These are phyloP conservation scores for Nephrotoma appendiculata DNA, from an alignment of 2,888 invertebrate genomes.

Conservation along the genomic window DNA sequence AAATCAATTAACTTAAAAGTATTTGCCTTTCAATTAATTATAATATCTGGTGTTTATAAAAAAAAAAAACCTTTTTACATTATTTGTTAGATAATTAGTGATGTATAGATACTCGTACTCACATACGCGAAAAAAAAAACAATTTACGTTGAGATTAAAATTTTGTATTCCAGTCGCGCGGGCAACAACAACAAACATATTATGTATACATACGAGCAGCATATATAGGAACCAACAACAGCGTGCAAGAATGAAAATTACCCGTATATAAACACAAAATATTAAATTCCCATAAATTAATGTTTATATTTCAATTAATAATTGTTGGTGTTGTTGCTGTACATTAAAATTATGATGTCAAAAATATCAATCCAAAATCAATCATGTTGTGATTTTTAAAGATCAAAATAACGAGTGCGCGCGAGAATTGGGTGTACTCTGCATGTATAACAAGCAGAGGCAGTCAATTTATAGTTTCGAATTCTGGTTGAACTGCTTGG, in stretches of 20 bases:
- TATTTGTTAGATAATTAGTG: not conserved
- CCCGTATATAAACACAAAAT: not conserved
- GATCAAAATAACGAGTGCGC: not conserved
- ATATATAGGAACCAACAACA: not conserved
- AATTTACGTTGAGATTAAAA: not conserved
- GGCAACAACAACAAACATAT: not conserved
- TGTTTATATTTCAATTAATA: not conserved
- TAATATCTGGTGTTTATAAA: not conserved
- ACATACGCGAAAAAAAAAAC: not conserved
- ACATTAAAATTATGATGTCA: not conserved
- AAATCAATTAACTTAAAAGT: not conserved
- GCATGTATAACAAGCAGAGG: not conserved
- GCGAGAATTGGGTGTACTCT: not conserved
- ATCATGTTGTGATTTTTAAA: constrained; percentile 2
- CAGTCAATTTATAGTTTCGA: not conserved
- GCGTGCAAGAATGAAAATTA: not conserved
- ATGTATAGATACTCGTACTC: not conserved
- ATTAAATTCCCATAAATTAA: not conserved
- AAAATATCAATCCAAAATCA: not conserved
- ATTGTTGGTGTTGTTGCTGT: not conserved
- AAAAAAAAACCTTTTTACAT: not conserved
- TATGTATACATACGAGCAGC: too few species aligned
- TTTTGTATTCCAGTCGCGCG: not conserved
- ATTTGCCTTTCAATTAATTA: not conserved
- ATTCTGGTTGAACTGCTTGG: not conserved